These are phyloP conservation scores for Rhea americana DNA, from an alignment of 2,113 vertebrate genomes.

Conservation along the genomic window DNA sequence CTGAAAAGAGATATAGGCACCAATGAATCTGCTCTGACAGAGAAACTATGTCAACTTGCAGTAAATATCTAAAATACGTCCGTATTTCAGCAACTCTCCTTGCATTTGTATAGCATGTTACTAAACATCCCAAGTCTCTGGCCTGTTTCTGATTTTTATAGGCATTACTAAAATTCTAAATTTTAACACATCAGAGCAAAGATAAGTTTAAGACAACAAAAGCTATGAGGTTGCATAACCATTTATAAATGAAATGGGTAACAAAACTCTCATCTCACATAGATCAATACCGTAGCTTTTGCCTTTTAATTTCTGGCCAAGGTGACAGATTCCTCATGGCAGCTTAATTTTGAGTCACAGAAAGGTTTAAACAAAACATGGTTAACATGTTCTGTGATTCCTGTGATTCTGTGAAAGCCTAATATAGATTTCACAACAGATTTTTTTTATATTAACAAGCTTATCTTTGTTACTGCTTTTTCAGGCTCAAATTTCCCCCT, in stretches of 20 bases:
- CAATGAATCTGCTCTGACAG: background rate
- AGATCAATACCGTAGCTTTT: background rate
- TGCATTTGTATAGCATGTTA: background rate
- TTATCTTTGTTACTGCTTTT: background rate
- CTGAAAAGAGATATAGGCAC: background rate
- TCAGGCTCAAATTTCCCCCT: slow-evolving; percentile 87
- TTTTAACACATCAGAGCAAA: background rate
- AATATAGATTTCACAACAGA: background rate
- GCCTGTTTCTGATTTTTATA: background rate
- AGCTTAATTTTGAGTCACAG: background rate
- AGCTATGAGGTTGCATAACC: accelerated
- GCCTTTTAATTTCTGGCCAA: background rate
- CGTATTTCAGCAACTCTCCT: background rate
- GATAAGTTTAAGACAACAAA: background rate
- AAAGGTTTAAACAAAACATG: background rate
- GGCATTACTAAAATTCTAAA: background rate
- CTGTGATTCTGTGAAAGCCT: background rate
- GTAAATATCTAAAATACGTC: background rate
- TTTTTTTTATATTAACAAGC: background rate
- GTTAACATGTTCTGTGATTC: background rate
- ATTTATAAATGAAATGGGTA: background rate
- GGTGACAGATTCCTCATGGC: background rate
- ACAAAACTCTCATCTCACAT: background rate
- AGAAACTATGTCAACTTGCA: background rate
- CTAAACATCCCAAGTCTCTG: background rate